phyloP scores from a whole-genome alignment of 2,113 vertebrate species.

The Cephalopholis sonnerati region DNA sequence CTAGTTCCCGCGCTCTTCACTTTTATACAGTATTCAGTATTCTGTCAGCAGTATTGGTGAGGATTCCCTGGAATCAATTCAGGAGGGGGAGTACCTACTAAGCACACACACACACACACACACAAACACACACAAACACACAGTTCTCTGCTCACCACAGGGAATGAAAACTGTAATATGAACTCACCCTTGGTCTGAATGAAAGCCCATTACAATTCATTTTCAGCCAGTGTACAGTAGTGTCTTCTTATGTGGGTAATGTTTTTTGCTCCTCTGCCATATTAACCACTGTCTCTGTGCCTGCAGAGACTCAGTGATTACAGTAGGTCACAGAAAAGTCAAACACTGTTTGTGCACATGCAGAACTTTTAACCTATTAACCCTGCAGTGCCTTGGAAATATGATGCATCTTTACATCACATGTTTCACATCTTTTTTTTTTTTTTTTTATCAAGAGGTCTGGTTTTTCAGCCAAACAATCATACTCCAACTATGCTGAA shows the following conservation, averaged over 20 bases:
- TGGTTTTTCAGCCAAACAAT: background rate
- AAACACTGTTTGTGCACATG: background rate
- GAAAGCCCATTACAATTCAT: conserved; percentile 70
- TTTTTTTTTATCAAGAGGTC: background rate
- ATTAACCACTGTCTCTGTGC: conserved; percentile 36
- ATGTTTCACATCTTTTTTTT: background rate
- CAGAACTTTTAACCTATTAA: conserved; percentile 10
- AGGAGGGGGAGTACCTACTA: conserved; percentile 53
- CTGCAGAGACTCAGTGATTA: conserved; percentile 11
- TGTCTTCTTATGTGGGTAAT: conserved; percentile 46
- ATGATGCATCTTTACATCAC: conserved; percentile 9
- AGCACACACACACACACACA: background rate
- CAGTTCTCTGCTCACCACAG: conserved; percentile 23
- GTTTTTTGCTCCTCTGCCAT: conserved; percentile 22
- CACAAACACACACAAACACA: conserved; percentile 33
- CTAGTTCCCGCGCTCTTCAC: background rate
- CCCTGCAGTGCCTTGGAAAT: background rate
- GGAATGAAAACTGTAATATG: conserved; percentile 67
- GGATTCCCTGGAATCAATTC: conserved; percentile 76
- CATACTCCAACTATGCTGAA: conserved; percentile 5
- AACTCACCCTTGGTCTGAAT: conserved; percentile 66
- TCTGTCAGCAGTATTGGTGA: conserved; percentile 59
- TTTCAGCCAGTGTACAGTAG: conserved; percentile 50
- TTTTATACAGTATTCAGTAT: conserved; percentile 35
- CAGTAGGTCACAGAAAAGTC: conserved; percentile 10